Conservation (phyloP, 2,888 invertebrate species). For the Lissonota sp. region DNA sequence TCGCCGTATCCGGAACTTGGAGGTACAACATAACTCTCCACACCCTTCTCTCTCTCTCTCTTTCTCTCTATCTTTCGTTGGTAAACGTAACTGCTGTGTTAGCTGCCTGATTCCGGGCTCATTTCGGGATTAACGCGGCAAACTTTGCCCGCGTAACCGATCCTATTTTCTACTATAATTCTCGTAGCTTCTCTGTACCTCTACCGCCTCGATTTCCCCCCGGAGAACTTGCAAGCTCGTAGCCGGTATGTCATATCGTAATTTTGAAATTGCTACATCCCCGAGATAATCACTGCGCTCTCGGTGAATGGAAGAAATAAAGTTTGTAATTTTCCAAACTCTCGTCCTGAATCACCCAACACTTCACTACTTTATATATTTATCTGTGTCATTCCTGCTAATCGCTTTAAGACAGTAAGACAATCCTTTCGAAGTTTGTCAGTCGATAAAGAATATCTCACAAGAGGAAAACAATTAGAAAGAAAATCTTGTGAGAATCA, state of each 20-base stretch:
- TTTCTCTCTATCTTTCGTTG: neutral
- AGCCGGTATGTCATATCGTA: conserved; percentile 45
- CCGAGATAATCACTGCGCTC: conserved; percentile 20
- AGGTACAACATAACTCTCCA: conserved; percentile 27
- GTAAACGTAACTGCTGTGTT: conserved; percentile 23
- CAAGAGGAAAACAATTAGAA: no score
- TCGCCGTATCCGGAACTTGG: conserved; percentile 1
- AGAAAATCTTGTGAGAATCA: no score
- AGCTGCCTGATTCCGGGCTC: conserved; percentile 34
- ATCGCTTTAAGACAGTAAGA: no score
- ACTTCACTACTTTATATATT: no score
- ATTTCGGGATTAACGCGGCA: conserved; percentile 48
- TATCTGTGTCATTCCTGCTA: no score
- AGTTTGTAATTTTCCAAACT: neutral
- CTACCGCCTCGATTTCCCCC: conserved; percentile 24
- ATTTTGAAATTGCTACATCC: conserved; percentile 45
- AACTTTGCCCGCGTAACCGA: conserved; percentile 43
- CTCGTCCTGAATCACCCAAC: neutral
- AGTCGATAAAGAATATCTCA: no score
- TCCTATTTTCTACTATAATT: conserved; percentile 44
- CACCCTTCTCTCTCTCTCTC: neutral
- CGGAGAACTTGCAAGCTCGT: conserved; percentile 49
- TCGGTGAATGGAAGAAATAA: conserved; percentile 7
- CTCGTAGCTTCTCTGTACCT: conserved; percentile 30
- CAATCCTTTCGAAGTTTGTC: no score